These are phyloP conservation scores for Chaenocephalus aceratus DNA, from an alignment of 2,113 vertebrate species.

Conservation along the genomic window DNA sequence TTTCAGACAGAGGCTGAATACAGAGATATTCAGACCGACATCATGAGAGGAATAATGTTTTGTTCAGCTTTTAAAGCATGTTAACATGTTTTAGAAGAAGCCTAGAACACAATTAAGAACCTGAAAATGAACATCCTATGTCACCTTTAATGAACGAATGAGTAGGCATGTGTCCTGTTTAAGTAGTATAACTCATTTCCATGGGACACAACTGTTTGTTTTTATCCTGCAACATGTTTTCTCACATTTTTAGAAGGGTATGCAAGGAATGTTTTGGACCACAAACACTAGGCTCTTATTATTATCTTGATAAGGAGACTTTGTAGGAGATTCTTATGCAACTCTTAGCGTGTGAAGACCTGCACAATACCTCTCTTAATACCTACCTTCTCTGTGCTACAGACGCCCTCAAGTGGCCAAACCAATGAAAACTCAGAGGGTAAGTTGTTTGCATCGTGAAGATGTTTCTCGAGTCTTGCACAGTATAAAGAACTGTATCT, in stretches of 20 bases:
- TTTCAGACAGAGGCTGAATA: too few relatives aligned
- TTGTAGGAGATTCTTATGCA: constrained; percentile 21
- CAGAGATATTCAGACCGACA: too few relatives aligned
- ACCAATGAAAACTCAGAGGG: constrained; percentile 70
- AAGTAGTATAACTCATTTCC: background rate
- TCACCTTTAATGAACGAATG: background rate
- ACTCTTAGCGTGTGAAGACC: constrained; percentile 20
- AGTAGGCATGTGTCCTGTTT: background rate
- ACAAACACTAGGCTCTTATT: background rate
- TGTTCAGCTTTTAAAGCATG: too few relatives aligned
- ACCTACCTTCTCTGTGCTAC: constrained; percentile 49
- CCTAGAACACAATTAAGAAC: too few relatives aligned
- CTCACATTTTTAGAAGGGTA: background rate
- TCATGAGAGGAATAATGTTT: too few relatives aligned
- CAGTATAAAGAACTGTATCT: background rate
- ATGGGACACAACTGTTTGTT: background rate
- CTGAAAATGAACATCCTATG: too few relatives aligned
- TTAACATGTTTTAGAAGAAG: too few relatives aligned
- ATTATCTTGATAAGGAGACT: background rate
- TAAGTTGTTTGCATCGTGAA: constrained; percentile 41
- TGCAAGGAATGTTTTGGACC: constrained; percentile 12
- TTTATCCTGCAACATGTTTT: background rate
- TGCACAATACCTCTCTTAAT: constrained; percentile 10
- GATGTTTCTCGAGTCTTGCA: background rate
- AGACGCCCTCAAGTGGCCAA: constrained; percentile 70